Evolutionary conservation across 2,888 invertebrate genomes (phyloP).

Genomic region (Ptychoptera contaminata): DNA sequence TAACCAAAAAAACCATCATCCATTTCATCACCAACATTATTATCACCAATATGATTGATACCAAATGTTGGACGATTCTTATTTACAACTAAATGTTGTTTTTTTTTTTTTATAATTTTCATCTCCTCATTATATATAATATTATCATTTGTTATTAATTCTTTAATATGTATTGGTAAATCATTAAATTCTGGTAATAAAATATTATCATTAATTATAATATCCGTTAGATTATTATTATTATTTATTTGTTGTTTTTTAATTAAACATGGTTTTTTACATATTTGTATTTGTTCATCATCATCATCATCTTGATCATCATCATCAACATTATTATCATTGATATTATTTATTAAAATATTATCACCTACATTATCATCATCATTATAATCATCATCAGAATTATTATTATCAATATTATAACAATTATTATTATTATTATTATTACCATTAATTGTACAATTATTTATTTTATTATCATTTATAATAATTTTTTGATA

Average conservation of each 20-base stretch:
- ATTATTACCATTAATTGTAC: background rate
- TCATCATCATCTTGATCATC: too few species aligned
- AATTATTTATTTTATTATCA: background rate
- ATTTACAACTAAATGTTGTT: background rate
- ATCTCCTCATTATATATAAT: slow-evolving; percentile 22
- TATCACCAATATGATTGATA: too few species aligned
- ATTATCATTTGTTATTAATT: slow-evolving; percentile 26
- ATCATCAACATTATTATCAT: too few species aligned
- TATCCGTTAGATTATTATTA: too few species aligned
- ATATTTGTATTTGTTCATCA: too few species aligned
- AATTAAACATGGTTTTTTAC: too few species aligned
- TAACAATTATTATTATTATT: too few species aligned
- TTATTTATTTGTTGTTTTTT: too few species aligned
- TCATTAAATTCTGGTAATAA: slow-evolving; percentile 23
- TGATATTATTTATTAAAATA: background rate
- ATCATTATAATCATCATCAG: background rate
- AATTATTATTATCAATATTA: too few species aligned
- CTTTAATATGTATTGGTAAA: slow-evolving; percentile 22
- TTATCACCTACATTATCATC: background rate
- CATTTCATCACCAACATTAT: too few species aligned
- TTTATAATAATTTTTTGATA: slow-evolving; percentile 36
- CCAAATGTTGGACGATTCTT: background rate
- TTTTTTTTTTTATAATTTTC: background rate
- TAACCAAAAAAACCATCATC: too few species aligned
- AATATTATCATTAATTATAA: background rate